Base-by-base conservation (phyloP, 2,113 vertebrate species). In the Scortum barcoo region DNA sequence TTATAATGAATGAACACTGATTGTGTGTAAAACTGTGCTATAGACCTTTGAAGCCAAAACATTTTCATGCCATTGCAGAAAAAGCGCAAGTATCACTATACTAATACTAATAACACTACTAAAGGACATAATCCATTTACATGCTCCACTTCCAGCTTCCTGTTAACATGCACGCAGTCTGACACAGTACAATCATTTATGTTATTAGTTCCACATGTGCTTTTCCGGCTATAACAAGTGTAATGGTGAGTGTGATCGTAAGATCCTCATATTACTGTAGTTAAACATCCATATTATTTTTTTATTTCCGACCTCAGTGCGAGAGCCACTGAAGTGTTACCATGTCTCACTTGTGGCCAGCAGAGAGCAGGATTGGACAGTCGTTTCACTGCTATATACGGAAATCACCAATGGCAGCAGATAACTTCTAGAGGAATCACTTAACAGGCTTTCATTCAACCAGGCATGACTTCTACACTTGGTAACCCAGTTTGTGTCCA, bases 331-430 rank as follows among this genome's bases (percentile, higher is more conserved):
- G n/a, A 66, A 46, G 12, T 22, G 33, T 7, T 51, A 14, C 3
- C 26, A 57, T 36, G 26, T 28, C 19, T 53, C 38, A 12, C 16
- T 24, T 57, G 66, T 33, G 38, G 67, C 79, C 91, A 79, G 61
- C n/a, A 85, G 89, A 75, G 79, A 3, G 86, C 87, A 83, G 84
- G 60, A 81, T 61, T 60, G 76, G 14, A 46, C 74, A 76, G 57
- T 16, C 2, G 12, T 54, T 57, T 48, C 0, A 62, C 36, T 48
- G 53, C 81, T 65, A 11, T 48, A 12, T 0, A 5, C 19, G 13
- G 33, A 22, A 30, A 19, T 50, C 7, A 20, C 2, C 46, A 48
- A 16, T 5, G 46, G 8, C 57, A 60, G 19, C 33, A 20, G 24
- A 26, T 17, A 22, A 30, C 58, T 36, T 61, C 19, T 11, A 22